Base-by-base conservation (phyloP, 2,797 vertebrate species). In the Gymnocypris eckloni region DNA sequence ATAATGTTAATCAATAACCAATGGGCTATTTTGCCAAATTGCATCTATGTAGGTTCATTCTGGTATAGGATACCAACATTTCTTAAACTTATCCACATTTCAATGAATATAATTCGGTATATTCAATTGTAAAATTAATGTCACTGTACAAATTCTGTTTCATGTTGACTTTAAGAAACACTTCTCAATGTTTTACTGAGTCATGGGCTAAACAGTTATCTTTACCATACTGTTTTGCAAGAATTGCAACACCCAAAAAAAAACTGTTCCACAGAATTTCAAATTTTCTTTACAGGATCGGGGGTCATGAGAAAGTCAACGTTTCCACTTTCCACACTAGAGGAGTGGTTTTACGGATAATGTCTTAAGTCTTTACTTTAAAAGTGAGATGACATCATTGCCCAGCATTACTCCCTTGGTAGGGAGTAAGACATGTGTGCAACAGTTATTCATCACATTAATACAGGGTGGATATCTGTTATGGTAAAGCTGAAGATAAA, bases 281-380 rank as follows among this genome's bases (percentile, higher is more conserved):
- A 28, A n/a, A 64, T 67, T 33, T 33, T 87, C 28, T 80, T 82
- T 11, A 72, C 54, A 18, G 66, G 82, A 79, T 83, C 39, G 54
- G 70, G 39, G 64, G 87, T 86, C 79, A 86, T 88, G 81, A 82
- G 88, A 90, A 89, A 87, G 70, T 10, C 87, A 86, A 84, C 1
- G 25, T 85, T 80, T 89, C 78, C 56, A 84, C 71, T 85, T 80
- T 89, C 78, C 56, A 84, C 71, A 85, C 72, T 86, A 43, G 84
- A 90, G 88, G 41, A 76, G 43, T 89, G 82, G 69, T 54, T 86
- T 86, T 87, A 83, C 84, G 87, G 50, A 84, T 59, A 81, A n/a
- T 82, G 66, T 86, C 56, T 78, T 75, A 61, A 84, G 22, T 28
- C 18, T 83, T 84, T 64, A 16, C 56, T 75, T 64, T 50, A 50